These are phyloP conservation scores for Piscicola geometra DNA, from an alignment of 2,888 invertebrate species.

Conservation along the genomic window DNA sequence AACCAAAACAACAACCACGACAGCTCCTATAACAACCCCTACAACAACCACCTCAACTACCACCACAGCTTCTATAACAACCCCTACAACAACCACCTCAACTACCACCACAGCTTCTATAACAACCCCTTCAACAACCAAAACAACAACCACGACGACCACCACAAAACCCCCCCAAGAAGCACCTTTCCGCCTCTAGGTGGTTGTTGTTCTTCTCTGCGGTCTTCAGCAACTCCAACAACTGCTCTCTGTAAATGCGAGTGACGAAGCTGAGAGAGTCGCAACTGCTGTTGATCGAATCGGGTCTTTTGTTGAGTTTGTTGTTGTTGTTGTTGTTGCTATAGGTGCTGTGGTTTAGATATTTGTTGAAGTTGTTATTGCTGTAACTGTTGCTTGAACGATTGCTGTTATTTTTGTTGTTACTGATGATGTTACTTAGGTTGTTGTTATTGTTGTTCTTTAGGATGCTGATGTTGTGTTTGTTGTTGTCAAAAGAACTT, in stretches of 20 bases:
- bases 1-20: too few species aligned
- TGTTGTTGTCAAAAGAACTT: too few species aligned
- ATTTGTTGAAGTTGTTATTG: neutral
- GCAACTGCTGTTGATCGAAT: constrained; percentile 39
- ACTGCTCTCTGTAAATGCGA: constrained; percentile 61
- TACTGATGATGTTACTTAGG: neutral
- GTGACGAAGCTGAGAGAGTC: constrained; percentile 76
- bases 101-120: too few species aligned
- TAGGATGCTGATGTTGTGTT: too few species aligned
- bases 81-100: too few species aligned
- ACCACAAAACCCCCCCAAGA: constrained; percentile 63
- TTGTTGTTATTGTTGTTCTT: neutral
- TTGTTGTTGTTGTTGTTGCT: neutral
- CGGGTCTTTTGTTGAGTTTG: neutral
- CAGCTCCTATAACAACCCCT: too few species aligned
- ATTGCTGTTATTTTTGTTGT: constrained; percentile 6
- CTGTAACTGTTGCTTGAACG: neutral
- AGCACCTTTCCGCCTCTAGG: constrained; percentile 67
- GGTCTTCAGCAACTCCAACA: constrained; percentile 72
- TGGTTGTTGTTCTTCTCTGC: constrained; percentile 54
- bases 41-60: too few species aligned
- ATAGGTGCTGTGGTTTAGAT: neutral
- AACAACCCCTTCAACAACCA: constrained; percentile 1
- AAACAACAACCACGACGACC: constrained; percentile 76
- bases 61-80: too few species aligned